These are phyloP conservation scores for Tachysurus fulvidraco DNA, from an alignment of 2,113 vertebrate species.

Conservation along the genomic window DNA sequence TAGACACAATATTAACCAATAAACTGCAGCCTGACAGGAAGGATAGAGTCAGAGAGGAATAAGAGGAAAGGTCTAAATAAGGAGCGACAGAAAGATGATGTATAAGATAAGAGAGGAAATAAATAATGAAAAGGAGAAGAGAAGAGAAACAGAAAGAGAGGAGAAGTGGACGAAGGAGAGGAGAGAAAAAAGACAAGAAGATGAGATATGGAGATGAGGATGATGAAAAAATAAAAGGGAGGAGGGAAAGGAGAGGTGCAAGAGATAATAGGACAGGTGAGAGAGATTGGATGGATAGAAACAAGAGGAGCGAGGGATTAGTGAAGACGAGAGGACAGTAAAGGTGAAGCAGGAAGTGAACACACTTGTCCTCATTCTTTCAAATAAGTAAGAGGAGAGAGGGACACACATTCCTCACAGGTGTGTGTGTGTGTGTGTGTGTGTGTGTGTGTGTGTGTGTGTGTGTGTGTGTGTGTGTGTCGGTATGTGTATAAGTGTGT, in stretches of 20 bases:
- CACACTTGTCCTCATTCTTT: conserved; percentile 11
- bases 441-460: neutral
- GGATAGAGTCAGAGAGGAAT: neutral
- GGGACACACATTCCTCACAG: neutral
- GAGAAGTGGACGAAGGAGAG: neutral
- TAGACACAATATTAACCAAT: neutral
- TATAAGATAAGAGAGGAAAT: neutral
- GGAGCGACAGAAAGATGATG: neutral
- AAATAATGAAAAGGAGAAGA: neutral
- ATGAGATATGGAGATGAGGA: neutral
- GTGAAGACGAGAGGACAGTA: neutral
- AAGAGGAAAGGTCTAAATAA: neutral
- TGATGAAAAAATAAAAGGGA: neutral
- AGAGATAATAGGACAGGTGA: neutral
- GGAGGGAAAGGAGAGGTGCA: neutral
- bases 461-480: neutral
- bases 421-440: neutral
- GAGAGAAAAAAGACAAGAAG: neutral
- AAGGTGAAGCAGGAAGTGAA: neutral
- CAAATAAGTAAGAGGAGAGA: neutral
- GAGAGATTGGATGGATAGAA: neutral
- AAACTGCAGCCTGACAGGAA: neutral
- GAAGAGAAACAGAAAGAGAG: neutral
- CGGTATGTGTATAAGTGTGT: no score
- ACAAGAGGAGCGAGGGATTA: neutral